phyloP scores from a whole-genome alignment of 2,797 vertebrate species.

The Xyrichtys novacula region DNA sequence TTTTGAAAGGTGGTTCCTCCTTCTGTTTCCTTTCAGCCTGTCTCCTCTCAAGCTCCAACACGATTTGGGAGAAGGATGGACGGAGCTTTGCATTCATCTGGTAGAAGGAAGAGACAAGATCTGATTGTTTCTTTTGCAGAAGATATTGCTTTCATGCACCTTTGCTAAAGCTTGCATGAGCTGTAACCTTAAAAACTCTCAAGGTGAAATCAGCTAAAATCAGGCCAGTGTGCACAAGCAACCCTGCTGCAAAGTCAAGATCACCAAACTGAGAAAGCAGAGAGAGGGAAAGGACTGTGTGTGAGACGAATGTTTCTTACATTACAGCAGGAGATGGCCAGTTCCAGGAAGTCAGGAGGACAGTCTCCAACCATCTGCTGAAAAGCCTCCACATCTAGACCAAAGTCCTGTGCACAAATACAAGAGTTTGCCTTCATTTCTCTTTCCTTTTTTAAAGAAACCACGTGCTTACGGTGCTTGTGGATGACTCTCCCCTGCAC shows the following conservation, averaged over 20 bases:
- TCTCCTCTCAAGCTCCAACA: slow-evolving; percentile 85
- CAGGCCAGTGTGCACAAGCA: neutral
- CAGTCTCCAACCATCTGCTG: slow-evolving; percentile 91
- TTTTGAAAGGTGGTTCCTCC: slow-evolving; percentile 49
- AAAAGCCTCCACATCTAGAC: slow-evolving; percentile 91
- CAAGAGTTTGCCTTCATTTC: neutral
- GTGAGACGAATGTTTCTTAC: slow-evolving; percentile 81
- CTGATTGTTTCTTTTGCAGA: too few relatives aligned
- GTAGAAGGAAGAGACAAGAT: neutral
- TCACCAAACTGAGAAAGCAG: neutral
- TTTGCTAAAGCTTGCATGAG: neutral
- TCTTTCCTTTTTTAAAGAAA: neutral
- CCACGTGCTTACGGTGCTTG: neutral
- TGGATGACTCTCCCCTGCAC: neutral
- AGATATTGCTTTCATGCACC: neutral
- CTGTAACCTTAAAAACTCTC: neutral
- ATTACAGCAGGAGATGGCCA: slow-evolving; percentile 92
- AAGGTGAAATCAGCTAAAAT: neutral
- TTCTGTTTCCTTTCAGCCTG: slow-evolving; percentile 54
- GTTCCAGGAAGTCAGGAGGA: slow-evolving; percentile 88
- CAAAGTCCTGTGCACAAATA: slow-evolving; percentile 88
- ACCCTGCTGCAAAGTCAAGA: neutral
- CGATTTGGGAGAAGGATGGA: slow-evolving; percentile 91
- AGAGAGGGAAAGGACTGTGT: neutral
- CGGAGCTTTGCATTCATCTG: slow-evolving; percentile 90